These are phyloP conservation scores for Ethmia dodecea DNA, from an alignment of 2,888 invertebrate genomes.

Conservation along the genomic window DNA sequence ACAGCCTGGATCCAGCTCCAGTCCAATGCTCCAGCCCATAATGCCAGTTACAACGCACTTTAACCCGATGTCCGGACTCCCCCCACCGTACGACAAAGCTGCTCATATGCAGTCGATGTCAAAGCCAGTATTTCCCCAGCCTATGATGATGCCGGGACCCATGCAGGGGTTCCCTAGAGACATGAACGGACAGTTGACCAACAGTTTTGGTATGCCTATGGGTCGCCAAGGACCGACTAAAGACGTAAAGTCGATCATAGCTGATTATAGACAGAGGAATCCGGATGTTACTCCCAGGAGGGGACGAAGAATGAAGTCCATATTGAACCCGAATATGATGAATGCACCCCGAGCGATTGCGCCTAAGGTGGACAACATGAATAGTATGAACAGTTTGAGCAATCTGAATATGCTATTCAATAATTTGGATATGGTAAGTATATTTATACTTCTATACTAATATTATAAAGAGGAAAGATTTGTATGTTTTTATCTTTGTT, in stretches of 20 bases:
- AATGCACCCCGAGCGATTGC: slow-evolving; percentile 60
- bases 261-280: slow-evolving; percentile 87
- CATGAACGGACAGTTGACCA: slow-evolving; percentile 77
- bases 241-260: slow-evolving; percentile 89
- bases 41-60: slow-evolving; percentile 60
- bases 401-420: slow-evolving; percentile 65
- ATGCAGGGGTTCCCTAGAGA: slow-evolving; percentile 62
- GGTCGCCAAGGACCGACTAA: slow-evolving; percentile 87
- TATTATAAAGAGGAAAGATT: no score
- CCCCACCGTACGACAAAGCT: slow-evolving; percentile 66
- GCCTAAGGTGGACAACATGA: slow-evolving; percentile 53
- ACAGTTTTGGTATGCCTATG: slow-evolving; percentile 69
- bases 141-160: slow-evolving; percentile 59
- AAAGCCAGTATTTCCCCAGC: slow-evolving; percentile 61
- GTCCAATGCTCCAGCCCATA: slow-evolving; percentile 52
- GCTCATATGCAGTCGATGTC: slow-evolving; percentile 62
- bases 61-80: slow-evolving; percentile 59
- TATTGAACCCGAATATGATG: slow-evolving; percentile 67
- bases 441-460: no score
- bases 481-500: no score
- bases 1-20: slow-evolving; percentile 46
- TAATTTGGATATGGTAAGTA: slow-evolving; percentile 72
- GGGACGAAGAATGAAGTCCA: slow-evolving; percentile 79
- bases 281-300: slow-evolving; percentile 85
- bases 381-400: slow-evolving; percentile 38